phyloP scores from a whole-genome alignment of 2,797 vertebrate genomes.

The Anolis apletophallus region DNA sequence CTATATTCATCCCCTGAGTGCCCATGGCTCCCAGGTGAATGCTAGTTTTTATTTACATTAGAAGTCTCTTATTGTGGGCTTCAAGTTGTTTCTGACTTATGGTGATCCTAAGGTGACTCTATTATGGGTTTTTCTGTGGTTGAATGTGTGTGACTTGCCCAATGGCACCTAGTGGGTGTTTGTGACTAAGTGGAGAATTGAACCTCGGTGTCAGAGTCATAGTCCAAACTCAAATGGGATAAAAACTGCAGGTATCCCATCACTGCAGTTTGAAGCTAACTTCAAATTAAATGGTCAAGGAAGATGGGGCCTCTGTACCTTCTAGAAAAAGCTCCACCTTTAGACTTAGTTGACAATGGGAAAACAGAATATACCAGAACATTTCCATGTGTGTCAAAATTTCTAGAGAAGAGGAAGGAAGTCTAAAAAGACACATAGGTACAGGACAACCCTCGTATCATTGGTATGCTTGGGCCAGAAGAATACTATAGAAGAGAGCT shows the following conservation, averaged over 20 bases:
- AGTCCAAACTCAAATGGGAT: background rate
- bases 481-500: no score
- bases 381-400: background rate
- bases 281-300: no score
- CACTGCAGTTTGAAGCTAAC: background rate
- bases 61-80: no score
- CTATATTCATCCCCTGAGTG: background rate
- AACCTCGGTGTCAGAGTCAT: no score
- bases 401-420: background rate
- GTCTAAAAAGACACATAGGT: background rate
- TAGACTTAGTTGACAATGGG: background rate
- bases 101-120: no score
- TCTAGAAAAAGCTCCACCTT: background rate
- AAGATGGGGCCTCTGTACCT: background rate
- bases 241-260: background rate
- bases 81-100: no score
- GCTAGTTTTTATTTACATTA: background rate
- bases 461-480: no score
- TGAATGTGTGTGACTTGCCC: no score
- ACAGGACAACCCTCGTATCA: no score
- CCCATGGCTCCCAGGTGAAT: background rate
- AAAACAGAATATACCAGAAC: background rate
- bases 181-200: no score
- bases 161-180: no score
- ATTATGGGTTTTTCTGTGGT: no score